These are phyloP conservation scores for Neelides folsomi DNA, from an alignment of 2,888 invertebrate genomes.

Conservation along the genomic window DNA sequence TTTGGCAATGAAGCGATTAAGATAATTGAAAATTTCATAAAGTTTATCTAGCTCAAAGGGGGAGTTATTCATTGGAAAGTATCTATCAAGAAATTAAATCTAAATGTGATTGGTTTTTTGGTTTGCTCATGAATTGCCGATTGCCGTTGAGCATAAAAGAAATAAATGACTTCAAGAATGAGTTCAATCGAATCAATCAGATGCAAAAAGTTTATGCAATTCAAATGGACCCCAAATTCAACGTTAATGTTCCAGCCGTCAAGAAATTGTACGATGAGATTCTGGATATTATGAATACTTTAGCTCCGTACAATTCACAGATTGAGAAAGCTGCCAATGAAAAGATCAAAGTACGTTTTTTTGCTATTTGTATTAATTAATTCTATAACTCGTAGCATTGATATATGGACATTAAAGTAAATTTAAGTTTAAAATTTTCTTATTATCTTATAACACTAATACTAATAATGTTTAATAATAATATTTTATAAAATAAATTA, in stretches of 20 bases:
- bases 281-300: neutral
- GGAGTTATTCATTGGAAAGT: too few species aligned
- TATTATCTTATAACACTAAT: too few species aligned
- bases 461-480: too few species aligned
- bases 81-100: neutral
- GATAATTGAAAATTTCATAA: conserved; percentile 4
- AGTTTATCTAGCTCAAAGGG: neutral
- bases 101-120: conserved; percentile 2
- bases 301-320: neutral
- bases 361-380: too few species aligned
- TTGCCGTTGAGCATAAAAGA: conserved; percentile 20
- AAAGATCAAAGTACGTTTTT: neutral
- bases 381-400: too few species aligned
- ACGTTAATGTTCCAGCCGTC: neutral
- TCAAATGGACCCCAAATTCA: conserved; percentile 7
- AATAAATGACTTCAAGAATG: conserved; percentile 15
- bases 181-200: conserved; percentile 18
- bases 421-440: too few species aligned
- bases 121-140: neutral
- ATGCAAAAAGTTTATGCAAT: conserved; percentile 7
- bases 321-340: neutral
- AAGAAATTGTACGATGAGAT: conserved; percentile 2
- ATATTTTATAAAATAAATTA: neutral
- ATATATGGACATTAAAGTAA: too few species aligned
- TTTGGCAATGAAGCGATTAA: neutral